Conservation (phyloP, 2,113 vertebrate genomes). For the Hystrix cristata region DNA sequence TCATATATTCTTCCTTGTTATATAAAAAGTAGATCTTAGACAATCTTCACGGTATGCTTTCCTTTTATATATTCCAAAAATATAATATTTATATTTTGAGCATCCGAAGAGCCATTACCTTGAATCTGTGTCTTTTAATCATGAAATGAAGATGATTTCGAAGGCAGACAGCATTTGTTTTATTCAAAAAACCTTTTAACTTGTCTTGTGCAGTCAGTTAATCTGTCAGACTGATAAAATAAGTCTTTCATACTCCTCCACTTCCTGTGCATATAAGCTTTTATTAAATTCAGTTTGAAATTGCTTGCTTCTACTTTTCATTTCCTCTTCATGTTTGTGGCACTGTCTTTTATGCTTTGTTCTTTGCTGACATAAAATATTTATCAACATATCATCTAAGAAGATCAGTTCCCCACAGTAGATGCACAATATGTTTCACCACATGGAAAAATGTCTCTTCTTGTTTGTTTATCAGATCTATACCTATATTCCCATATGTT, state of each 20-base stretch:
- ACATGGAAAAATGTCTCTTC: constrained; percentile 45
- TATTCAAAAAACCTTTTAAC: constrained; percentile 72
- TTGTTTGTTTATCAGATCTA: constrained; percentile 58
- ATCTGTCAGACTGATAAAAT: constrained; percentile 71
- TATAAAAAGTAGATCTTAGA: constrained; percentile 34
- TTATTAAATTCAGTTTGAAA: constrained; percentile 69
- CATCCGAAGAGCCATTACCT: constrained; percentile 61
- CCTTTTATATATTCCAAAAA: constrained; percentile 62
- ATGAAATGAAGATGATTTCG: constrained; percentile 64
- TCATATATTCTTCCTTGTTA: constrained; percentile 53
- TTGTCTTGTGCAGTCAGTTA: constrained; percentile 72
- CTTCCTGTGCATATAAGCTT: constrained; percentile 63
- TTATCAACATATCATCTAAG: constrained; percentile 51
- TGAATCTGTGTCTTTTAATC: constrained; percentile 61
- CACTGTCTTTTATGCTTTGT: constrained; percentile 67
- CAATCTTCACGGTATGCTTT: constrained; percentile 9
- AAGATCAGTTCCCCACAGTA: neutral
- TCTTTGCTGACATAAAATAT: constrained; percentile 67
- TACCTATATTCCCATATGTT: neutral
- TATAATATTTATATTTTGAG: constrained; percentile 67
- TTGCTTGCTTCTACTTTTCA: constrained; percentile 57
- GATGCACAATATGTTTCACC: constrained; percentile 6
- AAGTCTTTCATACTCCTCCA: neutral
- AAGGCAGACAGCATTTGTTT: constrained; percentile 64
- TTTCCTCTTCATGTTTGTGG: constrained; percentile 60